Evolutionary conservation across 2,797 vertebrate species (phyloP), one percentile per base, ranked within the genome.

Genomic region (Pristis pectinata): DNA sequence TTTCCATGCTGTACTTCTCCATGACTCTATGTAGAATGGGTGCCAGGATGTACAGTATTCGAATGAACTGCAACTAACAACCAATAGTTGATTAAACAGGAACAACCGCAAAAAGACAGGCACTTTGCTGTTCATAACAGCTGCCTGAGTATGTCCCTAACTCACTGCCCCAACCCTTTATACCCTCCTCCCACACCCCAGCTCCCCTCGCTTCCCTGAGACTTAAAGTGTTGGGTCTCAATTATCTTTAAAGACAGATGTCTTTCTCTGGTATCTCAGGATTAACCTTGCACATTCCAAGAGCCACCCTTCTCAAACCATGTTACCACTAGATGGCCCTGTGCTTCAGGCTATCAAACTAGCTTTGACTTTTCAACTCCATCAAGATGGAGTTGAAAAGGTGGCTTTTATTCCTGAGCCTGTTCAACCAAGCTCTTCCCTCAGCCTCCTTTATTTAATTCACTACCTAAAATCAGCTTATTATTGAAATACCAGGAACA

Each of bases 291-390:
- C 19, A 11, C 11, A 34, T 76, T 34, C 27, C 24, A 24, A 27
- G 11, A 30, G 9, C 34, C 1, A 7, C n/a, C 87, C 59, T 41
- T 37, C n/a, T 41, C 59, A 37, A 37, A 61, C 53, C 49, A 30
- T 13, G 11, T n/a, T 4, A 17, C 83, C 87, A 91, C 87, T 91
- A 91, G 87, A 91, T 91, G 87, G 87, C 61, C 17, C 87, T 67
- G 61, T 91, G 0, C 19, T 67, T 91, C 87, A 67, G 87, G 8
- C 37, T 67, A 91, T 87, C 13, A 91, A 91, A 3, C 59, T 67
- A 7, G 17, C 11, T 87, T 37, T 41, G 87, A 61, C 56, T 19
- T 19, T n/a, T 24, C 5, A n/a, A n/a, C 87, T 27, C 59, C 15
- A 9, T 74, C 70, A 74, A 27, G 70, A 74, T 74, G 70, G 70